Evolutionary conservation across 2,797 vertebrate genomes (phyloP).

Genomic region (Notamacropus eugenii): DNA sequence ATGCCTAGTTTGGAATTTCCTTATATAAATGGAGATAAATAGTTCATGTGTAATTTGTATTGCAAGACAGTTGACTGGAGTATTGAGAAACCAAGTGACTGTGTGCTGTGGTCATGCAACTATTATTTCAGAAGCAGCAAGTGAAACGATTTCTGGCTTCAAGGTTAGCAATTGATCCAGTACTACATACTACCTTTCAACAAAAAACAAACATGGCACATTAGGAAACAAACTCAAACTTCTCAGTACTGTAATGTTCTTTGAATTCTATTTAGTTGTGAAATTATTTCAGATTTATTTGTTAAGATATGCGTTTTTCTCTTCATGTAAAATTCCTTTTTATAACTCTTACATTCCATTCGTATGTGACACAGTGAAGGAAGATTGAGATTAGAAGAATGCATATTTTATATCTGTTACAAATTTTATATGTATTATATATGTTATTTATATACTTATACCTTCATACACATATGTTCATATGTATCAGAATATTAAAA

Average conservation of each 20-base stretch:
- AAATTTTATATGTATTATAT: constrained; percentile 10
- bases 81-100: neutral
- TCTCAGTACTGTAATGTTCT: neutral
- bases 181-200: neutral
- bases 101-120: neutral
- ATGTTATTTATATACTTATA: neutral
- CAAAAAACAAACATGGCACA: neutral
- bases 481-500: neutral
- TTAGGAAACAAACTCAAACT: neutral
- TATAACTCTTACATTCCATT: neutral
- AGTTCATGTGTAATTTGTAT: neutral
- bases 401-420: neutral
- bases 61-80: neutral
- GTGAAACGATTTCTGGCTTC: neutral
- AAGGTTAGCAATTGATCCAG: neutral
- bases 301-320: neutral
- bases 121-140: neutral
- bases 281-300: constrained; percentile 40
- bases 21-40: neutral
- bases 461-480: neutral
- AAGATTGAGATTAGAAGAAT: constrained; percentile 30
- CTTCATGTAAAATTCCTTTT: neutral
- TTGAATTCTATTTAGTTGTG: neutral
- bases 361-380: constrained; percentile 14
- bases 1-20: neutral